Base-by-base conservation (phyloP, 2,797 vertebrate species). In the Hydrophis major region DNA sequence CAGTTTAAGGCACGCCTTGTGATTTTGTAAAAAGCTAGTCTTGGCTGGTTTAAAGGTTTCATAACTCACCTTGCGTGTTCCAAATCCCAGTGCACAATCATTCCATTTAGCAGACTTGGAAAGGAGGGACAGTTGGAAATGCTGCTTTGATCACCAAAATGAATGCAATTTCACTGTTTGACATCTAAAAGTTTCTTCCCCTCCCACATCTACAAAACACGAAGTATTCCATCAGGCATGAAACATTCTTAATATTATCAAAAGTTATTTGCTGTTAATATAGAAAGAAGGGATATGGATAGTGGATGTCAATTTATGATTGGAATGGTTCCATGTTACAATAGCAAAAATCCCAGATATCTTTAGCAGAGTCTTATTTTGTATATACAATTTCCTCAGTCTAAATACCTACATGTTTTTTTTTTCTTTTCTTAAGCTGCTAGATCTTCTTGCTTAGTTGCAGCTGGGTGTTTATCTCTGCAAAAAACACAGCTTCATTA, bases 341-440 rank as follows among this genome's bases (percentile, higher is more conserved):
- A 95, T 42, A 93, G 94, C 95, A 88, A 60, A 89, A 94, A 89
- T 93, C 86, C 94, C 94, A 92, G 86, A 94, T 92, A 94, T 91
- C 86, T 88, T 87, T 95, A 57, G 53, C 87, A 89, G 92, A 60
- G 90, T 89, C 92, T 47, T 95, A 92, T 87, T 91, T 89, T 89
- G 91, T 92, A 66, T 37, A 88, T 6, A 92, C 93, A 57, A 16
- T 93, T 95, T 96, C 93, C 95, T 96, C 0, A 0, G 94, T 92
- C 92, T 92, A 94, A 89, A 0, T 93, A 47, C 47, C 59, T 55
- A 57, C n/a, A 66, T 87, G 14, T 7, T n/a, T 50, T 12, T 27
- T 28, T 11, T 0, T 1, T 32, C 25, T 4, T n/a, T 47, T 16
- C n/a, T 59, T 13, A 92, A 87, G 57, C 78, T 14, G 0, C 0